Percentiles rank a stretch among this genome's conserved stretches.
These are phyloP conservation scores for Thalassarche chlororhynchos DNA, from an alignment of 2,113 vertebrate species.

Conservation along the genomic window DNA sequence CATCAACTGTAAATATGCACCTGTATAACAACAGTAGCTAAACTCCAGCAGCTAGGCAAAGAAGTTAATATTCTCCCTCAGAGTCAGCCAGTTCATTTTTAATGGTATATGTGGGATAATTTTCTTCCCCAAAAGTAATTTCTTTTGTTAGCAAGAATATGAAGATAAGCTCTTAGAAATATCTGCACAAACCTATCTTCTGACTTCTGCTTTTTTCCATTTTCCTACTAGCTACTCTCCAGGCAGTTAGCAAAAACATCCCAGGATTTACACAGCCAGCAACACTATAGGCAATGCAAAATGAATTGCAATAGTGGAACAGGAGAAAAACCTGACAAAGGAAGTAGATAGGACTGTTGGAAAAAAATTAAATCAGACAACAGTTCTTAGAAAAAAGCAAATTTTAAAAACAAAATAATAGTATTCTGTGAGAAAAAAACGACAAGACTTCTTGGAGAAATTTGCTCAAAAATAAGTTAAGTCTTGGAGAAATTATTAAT, in stretches of 20 bases:
- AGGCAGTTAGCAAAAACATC: neutral
- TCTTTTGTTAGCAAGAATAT: neutral
- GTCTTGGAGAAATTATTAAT: neutral
- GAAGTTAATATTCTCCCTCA: neutral
- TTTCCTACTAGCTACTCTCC: neutral
- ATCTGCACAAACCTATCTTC: neutral
- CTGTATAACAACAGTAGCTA: neutral
- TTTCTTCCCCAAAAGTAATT: neutral
- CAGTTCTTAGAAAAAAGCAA: neutral
- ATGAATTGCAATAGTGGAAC: neutral
- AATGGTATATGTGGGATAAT: neutral
- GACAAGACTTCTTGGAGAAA: neutral
- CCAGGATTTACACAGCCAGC: neutral
- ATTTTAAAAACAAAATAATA: neutral
- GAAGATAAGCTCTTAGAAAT: neutral
- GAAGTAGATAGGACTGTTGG: neutral
- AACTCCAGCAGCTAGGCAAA: neutral
- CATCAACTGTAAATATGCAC: neutral
- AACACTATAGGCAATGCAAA: neutral
- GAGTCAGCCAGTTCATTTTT: neutral
- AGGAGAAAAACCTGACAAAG: neutral
- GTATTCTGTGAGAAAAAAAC: neutral
- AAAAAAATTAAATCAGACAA: neutral
- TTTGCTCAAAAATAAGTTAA: neutral
- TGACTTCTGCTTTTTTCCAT: neutral